Base-by-base conservation (phyloP, 2,113 vertebrate genomes). In the Peromyscus maniculatus region DNA sequence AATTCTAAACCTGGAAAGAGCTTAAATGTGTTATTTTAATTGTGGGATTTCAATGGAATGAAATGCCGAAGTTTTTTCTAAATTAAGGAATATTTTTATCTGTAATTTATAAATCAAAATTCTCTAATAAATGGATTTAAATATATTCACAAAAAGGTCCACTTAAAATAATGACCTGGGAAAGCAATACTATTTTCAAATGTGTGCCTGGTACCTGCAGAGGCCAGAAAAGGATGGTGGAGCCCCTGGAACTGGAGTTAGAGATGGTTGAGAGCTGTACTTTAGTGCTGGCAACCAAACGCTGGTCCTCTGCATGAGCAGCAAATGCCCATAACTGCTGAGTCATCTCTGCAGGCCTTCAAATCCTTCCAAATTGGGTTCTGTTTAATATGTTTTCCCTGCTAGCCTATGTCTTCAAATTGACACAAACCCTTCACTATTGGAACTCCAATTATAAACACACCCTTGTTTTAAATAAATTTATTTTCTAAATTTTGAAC, bases 401-500 rank as follows among this genome's bases (percentile, higher is more conserved):
- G 43, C 22, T 67, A 52, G 77, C 78, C 17, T 94, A 39, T 82
- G 10, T 78, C 57, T 94, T 91, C 93, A 94, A 93, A 75, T 39
- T 83, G 49, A 82, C 1, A 39, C 16, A 88, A 79, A 75, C 7
- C 89, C 80, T 55, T 91, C 55, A 66, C 15, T 86, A 55, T 94
- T 46, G 87, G 62, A 86, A 13, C 0, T 52, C 55, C 36, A 94
- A 74, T 67, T 74, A 89, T 95, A 91, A 74, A 57, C 11, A 88
- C 16, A 24, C 39, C 17, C 79, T 91, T 86, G 26, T 52, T 43
- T 89, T 90, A 92, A 57, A 26, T 26, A 80, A 52, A 72, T 59
- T 69, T 64, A 82, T 87, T 91, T 96, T 79, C 89, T 92, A 88
- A 95, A 89, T 55, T 89, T 87, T 67, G 21, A 95, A 89, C 22